phyloP scores from a whole-genome alignment of 2,113 vertebrate genomes.

The Vulpes ferrilata region DNA sequence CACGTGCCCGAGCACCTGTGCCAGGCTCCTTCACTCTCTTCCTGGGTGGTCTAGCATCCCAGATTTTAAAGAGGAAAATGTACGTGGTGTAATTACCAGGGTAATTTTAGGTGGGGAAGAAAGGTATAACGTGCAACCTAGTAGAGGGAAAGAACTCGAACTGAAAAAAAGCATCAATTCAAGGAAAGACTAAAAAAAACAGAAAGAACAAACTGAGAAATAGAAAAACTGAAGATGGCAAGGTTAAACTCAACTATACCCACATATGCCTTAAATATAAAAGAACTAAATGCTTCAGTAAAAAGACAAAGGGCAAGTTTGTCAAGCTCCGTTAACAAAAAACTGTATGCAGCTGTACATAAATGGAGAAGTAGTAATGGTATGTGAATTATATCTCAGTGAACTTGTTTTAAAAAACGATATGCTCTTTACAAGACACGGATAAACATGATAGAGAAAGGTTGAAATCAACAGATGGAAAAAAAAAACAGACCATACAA shows the following conservation, averaged over 20 bases:
- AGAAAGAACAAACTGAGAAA: neutral
- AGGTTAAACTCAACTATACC: neutral
- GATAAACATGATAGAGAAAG: neutral
- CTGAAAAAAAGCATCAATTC: neutral
- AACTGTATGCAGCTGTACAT: neutral
- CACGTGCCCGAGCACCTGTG: neutral
- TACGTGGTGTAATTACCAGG: neutral
- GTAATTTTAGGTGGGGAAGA: neutral
- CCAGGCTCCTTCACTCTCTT: neutral
- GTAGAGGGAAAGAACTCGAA: neutral
- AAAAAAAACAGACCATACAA: neutral
- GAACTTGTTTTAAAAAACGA: neutral
- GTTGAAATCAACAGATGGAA: neutral
- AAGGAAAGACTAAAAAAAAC: neutral
- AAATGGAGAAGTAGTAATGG: neutral
- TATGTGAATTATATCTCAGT: neutral
- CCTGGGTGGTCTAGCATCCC: neutral
- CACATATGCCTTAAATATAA: neutral
- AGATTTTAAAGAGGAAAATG: neutral
- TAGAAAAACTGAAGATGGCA: neutral
- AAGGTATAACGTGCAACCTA: neutral
- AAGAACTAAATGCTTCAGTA: neutral
- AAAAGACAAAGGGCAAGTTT: neutral
- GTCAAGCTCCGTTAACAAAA: neutral
- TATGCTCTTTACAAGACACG: neutral